A percentile compares a stretch with the other conserved stretches of the same genome.
These are phyloP conservation scores for Psittacara wagleri DNA, from an alignment of 2,113 vertebrate genomes.

Conservation along the genomic window DNA sequence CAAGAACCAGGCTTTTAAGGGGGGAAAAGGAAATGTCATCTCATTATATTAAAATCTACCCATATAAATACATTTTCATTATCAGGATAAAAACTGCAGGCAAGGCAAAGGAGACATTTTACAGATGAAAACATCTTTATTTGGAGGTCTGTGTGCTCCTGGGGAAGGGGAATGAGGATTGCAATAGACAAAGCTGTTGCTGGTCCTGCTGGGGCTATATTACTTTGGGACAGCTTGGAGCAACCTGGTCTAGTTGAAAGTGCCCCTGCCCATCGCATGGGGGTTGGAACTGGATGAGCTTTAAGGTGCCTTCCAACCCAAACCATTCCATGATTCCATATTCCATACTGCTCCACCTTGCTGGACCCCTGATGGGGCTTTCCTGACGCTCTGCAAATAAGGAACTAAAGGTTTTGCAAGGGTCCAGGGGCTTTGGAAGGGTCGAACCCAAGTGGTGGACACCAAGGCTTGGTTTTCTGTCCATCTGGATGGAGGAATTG, in stretches of 20 bases:
- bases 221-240: neutral
- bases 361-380: fast-evolving
- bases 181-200: neutral
- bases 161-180: neutral
- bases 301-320: neutral
- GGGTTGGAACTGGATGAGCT: neutral
- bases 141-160: fast-evolving
- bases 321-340: neutral
- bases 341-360: fast-evolving
- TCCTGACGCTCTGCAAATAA: neutral
- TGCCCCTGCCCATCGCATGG: neutral
- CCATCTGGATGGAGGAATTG: neutral
- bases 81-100: neutral
- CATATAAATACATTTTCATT: neutral
- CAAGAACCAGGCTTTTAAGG: neutral
- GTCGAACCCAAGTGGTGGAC: neutral
- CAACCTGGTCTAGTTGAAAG: neutral
- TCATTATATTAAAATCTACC: neutral
- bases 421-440: neutral
- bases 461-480: neutral
- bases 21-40: fast-evolving
- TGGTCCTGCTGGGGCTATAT: neutral
- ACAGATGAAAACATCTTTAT: neutral
- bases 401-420: neutral
- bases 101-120: neutral